A percentile compares a stretch with the other conserved stretches of the same genome.
Evolutionary conservation across 2,797 vertebrate species (phyloP).

Genomic region (Microtus californicus): DNA sequence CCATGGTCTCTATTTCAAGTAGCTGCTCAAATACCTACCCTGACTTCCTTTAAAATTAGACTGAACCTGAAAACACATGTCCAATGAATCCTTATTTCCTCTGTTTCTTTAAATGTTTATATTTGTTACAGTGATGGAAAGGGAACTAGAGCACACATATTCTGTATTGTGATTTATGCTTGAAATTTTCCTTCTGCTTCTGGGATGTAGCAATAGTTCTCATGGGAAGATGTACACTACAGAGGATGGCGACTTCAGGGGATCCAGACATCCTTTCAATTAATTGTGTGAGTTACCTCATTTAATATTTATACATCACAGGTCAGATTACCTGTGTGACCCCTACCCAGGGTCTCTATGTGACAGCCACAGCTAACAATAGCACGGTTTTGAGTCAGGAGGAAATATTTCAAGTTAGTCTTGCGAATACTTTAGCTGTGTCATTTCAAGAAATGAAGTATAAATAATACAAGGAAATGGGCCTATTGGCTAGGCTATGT

Average conservation of each 20-base stretch:
- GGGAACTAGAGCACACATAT: not conserved
- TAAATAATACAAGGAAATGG: slow-evolving; percentile 34
- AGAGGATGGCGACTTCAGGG: not conserved
- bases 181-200: slow-evolving; percentile 4
- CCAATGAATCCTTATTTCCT: not conserved
- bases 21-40: not conserved
- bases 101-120: not conserved
- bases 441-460: slow-evolving; percentile 30
- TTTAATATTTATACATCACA: not conserved
- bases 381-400: not conserved
- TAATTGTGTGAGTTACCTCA: not conserved
- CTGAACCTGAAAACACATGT: not conserved
- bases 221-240: not conserved
- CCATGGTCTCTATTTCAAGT: not conserved
- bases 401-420: not conserved
- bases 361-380: not conserved
- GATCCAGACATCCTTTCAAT: not conserved
- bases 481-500: not conserved
- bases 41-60: not conserved
- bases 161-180: not conserved
- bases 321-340: not conserved
- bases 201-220: not conserved
- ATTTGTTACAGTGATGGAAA: not conserved
- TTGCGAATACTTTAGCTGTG: not conserved
- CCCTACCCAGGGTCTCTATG: not conserved